phyloP scores from a whole-genome alignment of 2,888 invertebrate species.

The Pyrrhia umbra region DNA sequence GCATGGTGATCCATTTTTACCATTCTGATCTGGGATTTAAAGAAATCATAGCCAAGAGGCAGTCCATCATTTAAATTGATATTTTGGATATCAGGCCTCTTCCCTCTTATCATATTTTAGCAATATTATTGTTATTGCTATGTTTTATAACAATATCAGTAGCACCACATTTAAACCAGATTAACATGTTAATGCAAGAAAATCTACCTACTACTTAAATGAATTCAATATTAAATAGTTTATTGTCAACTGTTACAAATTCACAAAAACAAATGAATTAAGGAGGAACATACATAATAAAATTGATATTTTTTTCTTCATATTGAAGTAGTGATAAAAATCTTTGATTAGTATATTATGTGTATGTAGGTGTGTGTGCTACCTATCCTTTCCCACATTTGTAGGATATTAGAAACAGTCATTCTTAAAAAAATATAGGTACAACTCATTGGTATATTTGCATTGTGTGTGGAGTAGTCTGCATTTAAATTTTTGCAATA shows the following conservation, averaged over 20 bases:
- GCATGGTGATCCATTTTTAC: constrained; percentile 21
- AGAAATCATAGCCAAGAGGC: constrained; percentile 28
- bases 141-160: not conserved
- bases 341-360: no score
- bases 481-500: not conserved
- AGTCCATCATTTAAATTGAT: not conserved
- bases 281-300: no score
- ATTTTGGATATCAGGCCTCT: constrained; percentile 3
- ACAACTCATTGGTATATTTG: no score
- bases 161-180: not conserved
- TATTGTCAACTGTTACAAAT: no score
- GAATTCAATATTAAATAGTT: no score
- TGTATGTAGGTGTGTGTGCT: not conserved
- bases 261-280: no score
- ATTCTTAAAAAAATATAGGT: no score
- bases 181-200: not conserved
- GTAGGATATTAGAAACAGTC: not conserved
- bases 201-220: not conserved
- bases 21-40: constrained; percentile 55
- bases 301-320: not conserved
- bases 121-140: constrained; percentile 1
- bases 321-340: not conserved
- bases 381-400: not conserved
- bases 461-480: no score
- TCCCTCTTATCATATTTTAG: not conserved